Base-by-base conservation (phyloP, 2,888 invertebrate species). In the Nematopogon swammerdamellus region DNA sequence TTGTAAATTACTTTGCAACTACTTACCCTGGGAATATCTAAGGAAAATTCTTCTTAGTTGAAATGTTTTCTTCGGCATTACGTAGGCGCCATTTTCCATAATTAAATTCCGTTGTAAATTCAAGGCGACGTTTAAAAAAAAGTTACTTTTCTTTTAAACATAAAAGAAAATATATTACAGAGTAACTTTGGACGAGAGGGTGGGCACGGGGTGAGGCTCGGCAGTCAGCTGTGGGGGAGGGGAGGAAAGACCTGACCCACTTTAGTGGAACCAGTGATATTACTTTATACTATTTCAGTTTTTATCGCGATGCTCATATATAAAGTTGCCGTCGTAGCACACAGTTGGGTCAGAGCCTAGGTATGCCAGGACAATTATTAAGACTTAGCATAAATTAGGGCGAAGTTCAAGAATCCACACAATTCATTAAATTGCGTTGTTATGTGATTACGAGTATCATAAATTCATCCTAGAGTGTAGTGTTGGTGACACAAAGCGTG, bases 111-210 rank as follows among this genome's bases (percentile, higher is more conserved):
- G 68, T 75, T 75, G 74, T 72, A 76, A 77, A 79, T 77, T 79
- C 79, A 77, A 77, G 77, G 77, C 77, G 77, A 77, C 77, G 76
- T 79, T 79, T 79, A 77, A 77, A 79, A n/a, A 77, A 79, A 77
- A 77, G 77, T 76, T 76, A 77, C 77, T 77, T 77, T 79, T 77
- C 77, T 77, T 79, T 79, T 79, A 77, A 77, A 79, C 79, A 79
- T 79, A 79, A 79, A 79, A 79, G 77, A 76, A 79, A 79, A 77
- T 79, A 79, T 79, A 79, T 79, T 79, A 77, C 77, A 77, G 79
- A 77, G 76, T 77, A 77, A 76, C 76, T 79, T 77, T 75, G 72
- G 63, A 60, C 64, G 67, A 67, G 72, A 64, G 69, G 64, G 63
- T 67, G 65, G 55, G 60, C 58, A 57, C 62, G 60, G 63, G 54